phyloP scores from a whole-genome alignment of 2,888 invertebrate species.

The Seira ritae region DNA sequence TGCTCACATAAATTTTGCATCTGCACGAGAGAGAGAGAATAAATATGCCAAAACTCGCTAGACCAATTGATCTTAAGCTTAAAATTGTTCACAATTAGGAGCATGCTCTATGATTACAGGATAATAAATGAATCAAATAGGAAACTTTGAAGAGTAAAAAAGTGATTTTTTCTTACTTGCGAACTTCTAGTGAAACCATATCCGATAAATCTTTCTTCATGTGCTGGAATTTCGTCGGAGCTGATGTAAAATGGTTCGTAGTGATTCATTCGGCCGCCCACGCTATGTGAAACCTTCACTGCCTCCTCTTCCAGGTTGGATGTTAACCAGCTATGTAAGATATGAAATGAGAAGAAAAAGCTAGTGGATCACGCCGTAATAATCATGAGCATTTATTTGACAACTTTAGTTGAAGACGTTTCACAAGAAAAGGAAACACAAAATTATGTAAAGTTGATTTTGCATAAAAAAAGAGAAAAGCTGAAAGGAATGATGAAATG shows the following conservation, averaged over 20 bases:
- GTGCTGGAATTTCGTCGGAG: constrained; percentile 85
- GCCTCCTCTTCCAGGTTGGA: constrained; percentile 80
- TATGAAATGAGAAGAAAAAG: no score
- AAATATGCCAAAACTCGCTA: neutral
- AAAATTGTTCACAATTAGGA: neutral
- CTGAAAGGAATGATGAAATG: no score
- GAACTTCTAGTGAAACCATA: constrained; percentile 95
- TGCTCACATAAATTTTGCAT: neutral
- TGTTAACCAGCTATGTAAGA: constrained; percentile 82
- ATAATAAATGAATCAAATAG: neutral
- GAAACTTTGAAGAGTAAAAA: neutral
- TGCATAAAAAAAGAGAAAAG: no score
- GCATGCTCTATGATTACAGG: neutral
- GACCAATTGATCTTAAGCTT: no score
- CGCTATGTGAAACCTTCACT: constrained; percentile 88
- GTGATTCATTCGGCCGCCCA: constrained; percentile 78
- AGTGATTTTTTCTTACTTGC: constrained; percentile 81
- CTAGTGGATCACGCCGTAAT: no score
- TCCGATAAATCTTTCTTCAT: constrained; percentile 92
- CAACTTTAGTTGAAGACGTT: no score
- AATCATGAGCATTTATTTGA: no score
- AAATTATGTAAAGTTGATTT: no score
- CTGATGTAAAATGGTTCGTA: constrained; percentile 95
- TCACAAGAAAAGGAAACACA: no score
- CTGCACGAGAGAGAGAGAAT: neutral